Evolutionary conservation across 2,113 vertebrate genomes (phyloP).

Genomic region (Tor tambroides): DNA sequence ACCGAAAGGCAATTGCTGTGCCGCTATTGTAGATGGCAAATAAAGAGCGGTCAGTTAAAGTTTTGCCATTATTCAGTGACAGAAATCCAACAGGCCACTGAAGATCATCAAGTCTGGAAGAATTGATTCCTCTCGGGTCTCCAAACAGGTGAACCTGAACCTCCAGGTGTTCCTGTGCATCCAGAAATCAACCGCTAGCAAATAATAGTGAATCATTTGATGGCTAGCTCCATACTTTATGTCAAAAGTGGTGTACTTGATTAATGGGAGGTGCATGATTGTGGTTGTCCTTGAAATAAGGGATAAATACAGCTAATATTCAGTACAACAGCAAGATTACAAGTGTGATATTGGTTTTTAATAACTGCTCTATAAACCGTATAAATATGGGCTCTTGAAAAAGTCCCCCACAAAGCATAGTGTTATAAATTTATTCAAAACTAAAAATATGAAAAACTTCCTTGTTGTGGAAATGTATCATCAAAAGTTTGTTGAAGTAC

Average conservation of each 20-base stretch:
- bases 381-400: background rate
- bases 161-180: background rate
- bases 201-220: constrained; percentile 1
- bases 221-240: background rate
- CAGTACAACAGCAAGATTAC: background rate
- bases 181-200: background rate
- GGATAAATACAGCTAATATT: background rate
- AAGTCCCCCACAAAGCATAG: background rate
- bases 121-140: background rate
- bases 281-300: background rate
- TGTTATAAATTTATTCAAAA: background rate
- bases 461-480: background rate
- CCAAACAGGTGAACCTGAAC: background rate
- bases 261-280: background rate
- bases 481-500: background rate
- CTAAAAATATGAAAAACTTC: background rate
- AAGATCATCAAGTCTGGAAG: background rate
- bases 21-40: constrained; percentile 1
- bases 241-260: background rate
- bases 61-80: background rate
- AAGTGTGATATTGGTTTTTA: background rate
- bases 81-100: background rate
- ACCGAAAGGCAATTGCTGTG: background rate
- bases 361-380: background rate
- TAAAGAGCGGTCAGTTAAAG: background rate